Evolutionary conservation across 1,140 invertebrate species (phyloP), one percentile per base, ranked within the genome.

Genomic region (Cotesia typhae): DNA sequence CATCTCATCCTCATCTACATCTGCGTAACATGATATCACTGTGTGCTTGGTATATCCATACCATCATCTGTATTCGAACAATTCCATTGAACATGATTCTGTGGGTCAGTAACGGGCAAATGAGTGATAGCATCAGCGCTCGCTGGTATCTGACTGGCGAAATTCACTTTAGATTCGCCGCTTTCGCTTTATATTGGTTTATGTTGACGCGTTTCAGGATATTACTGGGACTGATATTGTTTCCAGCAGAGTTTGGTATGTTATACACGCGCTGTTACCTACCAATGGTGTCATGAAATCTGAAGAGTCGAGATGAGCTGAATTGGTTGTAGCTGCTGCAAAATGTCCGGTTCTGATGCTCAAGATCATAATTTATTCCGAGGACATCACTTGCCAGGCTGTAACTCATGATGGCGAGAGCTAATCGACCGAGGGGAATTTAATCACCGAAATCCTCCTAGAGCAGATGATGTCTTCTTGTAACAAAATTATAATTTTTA

Each of bases 381-480:
- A 74, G 70, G 63, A 67, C 73, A 74, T 74, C 73, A 68, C 52
- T 41, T 70, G 70, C 69, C 67, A 55, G 55, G 73, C 73, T 70
- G 70, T 74, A 74, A 74, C 69, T 74, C 73, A 74, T 57, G 67
- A 61, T 71, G 67, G 10, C 63, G 53, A 36, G 70, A 67, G 72
- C 69, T 65, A 71, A 70, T 63, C 73, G 66, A 68, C 52, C 65
- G 66, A 36, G 41, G 63, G 10, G 37, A 41, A 65, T 47, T 65
- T n/a, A 65, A 65, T 38, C 36, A 61, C 59, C 38, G 36, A 38
- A 41, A 65, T 41, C 9, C 60, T 7, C 17, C 9, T 5, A 37
- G 12, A 5, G 20, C 10, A 38, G 28, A 28, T 28, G 41, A 47
- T 47, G 9, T 47, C 41, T 47, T 1, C 2, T 28, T 28, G 28